Conservation (phyloP, 2,888 invertebrate genomes). For the Morpho helenor region DNA sequence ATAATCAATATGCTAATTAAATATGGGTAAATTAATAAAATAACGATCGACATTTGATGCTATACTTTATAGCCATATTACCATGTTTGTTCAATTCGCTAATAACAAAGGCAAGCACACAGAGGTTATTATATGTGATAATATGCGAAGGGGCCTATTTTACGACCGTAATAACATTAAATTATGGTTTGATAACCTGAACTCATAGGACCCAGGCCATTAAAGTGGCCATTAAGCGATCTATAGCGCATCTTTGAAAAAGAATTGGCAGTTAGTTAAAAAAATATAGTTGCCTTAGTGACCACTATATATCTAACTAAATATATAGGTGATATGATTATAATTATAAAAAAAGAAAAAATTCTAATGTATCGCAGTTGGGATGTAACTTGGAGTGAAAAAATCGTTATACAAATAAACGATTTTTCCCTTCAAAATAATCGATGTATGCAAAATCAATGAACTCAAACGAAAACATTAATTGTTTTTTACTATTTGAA, state of each 20-base stretch:
- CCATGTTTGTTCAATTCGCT: constrained; percentile 14
- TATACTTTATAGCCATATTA: constrained; percentile 11
- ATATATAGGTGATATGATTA: too few species aligned
- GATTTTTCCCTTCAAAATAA: too few species aligned
- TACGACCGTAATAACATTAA: constrained; percentile 26
- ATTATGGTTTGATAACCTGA: constrained; percentile 28
- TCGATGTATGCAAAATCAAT: too few species aligned
- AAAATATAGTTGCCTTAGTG: not conserved
- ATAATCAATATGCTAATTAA: not conserved
- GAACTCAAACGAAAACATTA: too few species aligned
- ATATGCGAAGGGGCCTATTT: constrained; percentile 31
- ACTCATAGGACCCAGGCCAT: constrained; percentile 21
- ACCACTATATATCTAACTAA: too few species aligned
- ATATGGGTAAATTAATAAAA: not conserved
- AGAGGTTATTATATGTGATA: constrained; percentile 34
- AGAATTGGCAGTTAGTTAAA: constrained; percentile 10
- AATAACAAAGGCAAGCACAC: constrained; percentile 20
- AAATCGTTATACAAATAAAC: too few species aligned
- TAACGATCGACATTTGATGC: constrained; percentile 2
- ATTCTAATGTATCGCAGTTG: too few species aligned
- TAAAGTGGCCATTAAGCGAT: constrained; percentile 22
- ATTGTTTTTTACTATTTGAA: too few species aligned
- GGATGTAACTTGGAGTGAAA: too few species aligned
- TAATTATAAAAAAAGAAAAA: too few species aligned
- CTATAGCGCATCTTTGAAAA: constrained; percentile 13